Conservation (phyloP, 2,113 vertebrate genomes). For the Bungarus multicinctus region DNA sequence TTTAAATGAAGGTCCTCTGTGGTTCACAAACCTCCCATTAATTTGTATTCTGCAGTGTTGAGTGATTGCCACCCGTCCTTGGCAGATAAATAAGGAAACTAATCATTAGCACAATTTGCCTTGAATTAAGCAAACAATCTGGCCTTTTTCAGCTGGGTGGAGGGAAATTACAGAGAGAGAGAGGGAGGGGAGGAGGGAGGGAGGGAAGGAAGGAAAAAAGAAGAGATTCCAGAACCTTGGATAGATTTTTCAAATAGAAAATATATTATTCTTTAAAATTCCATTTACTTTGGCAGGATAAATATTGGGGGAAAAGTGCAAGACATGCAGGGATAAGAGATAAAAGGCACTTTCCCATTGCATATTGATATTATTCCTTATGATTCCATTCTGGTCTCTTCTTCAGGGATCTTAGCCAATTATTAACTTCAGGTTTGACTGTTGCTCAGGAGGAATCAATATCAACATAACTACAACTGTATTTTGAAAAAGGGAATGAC, state of each 20-base stretch:
- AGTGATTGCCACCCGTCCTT: constrained; percentile 29
- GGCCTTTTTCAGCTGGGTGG: constrained; percentile 25
- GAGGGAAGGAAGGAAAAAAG: not conserved
- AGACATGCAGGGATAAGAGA: not conserved
- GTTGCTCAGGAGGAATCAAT: not conserved
- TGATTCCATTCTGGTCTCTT: not conserved
- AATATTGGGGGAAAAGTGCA: not conserved
- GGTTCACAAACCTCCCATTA: constrained; percentile 31
- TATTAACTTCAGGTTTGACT: not conserved
- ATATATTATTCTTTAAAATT: not conserved
- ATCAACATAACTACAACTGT: not conserved
- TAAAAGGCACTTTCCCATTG: not conserved
- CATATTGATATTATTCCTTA: not conserved
- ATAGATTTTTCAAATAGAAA: not conserved
- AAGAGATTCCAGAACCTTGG: not conserved
- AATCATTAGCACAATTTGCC: constrained; percentile 50
- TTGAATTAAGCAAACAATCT: constrained; percentile 40
- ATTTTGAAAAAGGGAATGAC: not conserved
- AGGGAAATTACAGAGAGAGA: not conserved
- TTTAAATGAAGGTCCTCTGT: not conserved
- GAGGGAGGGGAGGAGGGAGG: not conserved
- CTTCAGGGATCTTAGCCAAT: not conserved
- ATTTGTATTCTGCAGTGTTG: constrained; percentile 28
- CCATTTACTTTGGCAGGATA: not conserved
- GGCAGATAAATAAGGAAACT: constrained; percentile 48